These are phyloP conservation scores for Palythoa heliodiscus DNA, from an alignment of 92 coral and sea anemone species.

Conservation along the genomic window DNA sequence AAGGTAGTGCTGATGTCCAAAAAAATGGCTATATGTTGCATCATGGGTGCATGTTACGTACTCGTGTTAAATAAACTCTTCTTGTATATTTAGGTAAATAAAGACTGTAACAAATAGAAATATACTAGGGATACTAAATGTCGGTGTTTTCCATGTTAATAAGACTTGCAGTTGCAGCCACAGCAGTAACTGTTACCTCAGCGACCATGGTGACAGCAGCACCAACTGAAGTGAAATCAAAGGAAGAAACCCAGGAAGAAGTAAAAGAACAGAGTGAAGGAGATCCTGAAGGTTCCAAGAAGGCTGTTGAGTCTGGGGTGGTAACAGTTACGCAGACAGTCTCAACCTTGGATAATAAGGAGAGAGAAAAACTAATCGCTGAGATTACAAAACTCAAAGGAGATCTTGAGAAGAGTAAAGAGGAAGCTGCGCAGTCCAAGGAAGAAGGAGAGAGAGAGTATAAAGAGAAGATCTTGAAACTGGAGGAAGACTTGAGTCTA, in stretches of 20 bases:
- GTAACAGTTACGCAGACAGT: constrained; percentile 48
- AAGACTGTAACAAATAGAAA: background rate
- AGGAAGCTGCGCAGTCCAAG: constrained; percentile 61
- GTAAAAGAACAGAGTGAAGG: constrained; percentile 59
- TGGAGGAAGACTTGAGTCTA: constrained; percentile 73
- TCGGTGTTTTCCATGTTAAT: background rate
- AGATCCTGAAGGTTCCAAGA: constrained; percentile 21
- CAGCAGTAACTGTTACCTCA: constrained; percentile 50
- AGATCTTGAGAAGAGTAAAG: constrained; percentile 64
- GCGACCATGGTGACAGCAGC: constrained; percentile 60
- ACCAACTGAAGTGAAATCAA: constrained; percentile 45
- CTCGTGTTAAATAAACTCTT: too few species aligned
- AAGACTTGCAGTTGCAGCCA: constrained; percentile 45
- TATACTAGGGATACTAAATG: background rate
- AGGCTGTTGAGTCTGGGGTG: constrained; percentile 11
- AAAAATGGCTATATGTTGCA: too few species aligned
- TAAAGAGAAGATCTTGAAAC: constrained; percentile 56
- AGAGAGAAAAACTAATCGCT: constrained; percentile 58
- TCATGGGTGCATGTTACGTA: too few species aligned
- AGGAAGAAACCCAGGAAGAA: constrained; percentile 71
- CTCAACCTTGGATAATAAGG: constrained; percentile 68
- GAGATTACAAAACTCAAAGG: constrained; percentile 59
- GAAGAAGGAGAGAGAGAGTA: constrained; percentile 65
- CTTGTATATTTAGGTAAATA: too few species aligned
- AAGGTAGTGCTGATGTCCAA: too few species aligned